These are phyloP conservation scores for Xanthorhoe spadicearia DNA, from an alignment of 2,888 invertebrate species.

Conservation along the genomic window DNA sequence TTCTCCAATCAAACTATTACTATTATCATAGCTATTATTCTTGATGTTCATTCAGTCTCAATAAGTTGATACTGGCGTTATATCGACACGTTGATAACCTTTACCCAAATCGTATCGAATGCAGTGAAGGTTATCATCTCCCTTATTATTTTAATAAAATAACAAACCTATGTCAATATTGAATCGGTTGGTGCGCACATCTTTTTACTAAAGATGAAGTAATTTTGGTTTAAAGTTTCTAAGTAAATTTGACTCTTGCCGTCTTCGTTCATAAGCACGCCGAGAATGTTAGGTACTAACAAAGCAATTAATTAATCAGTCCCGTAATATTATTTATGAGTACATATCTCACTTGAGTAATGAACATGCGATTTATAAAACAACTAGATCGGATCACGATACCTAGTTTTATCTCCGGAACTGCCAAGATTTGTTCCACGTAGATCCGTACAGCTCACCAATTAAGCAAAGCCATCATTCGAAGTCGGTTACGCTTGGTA, in stretches of 20 bases:
- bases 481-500: constrained; percentile 64
- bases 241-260: not conserved
- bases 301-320: constrained; percentile 20
- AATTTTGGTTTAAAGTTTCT: not conserved
- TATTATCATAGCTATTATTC: too few relatives aligned
- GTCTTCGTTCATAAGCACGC: not conserved
- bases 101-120: constrained; percentile 15
- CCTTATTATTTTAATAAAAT: constrained; percentile 11
- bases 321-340: constrained; percentile 29
- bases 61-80: not conserved
- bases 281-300: not conserved
- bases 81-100: constrained; percentile 18
- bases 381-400: constrained; percentile 70
- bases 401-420: constrained; percentile 68
- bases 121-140: constrained; percentile 11
- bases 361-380: constrained; percentile 60
- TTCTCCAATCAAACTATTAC: too few relatives aligned
- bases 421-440: constrained; percentile 70
- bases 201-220: not conserved
- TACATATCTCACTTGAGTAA: constrained; percentile 47
- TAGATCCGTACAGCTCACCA: constrained; percentile 62
- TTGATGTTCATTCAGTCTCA: constrained; percentile 1
- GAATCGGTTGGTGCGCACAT: not conserved
- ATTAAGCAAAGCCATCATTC: constrained; percentile 67
- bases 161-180: constrained; percentile 21